A percentile compares a stretch with the other conserved stretches of the same genome.
These are phyloP conservation scores for Homarus gammarus DNA, from an alignment of 2,888 invertebrate species.

Conservation along the genomic window DNA sequence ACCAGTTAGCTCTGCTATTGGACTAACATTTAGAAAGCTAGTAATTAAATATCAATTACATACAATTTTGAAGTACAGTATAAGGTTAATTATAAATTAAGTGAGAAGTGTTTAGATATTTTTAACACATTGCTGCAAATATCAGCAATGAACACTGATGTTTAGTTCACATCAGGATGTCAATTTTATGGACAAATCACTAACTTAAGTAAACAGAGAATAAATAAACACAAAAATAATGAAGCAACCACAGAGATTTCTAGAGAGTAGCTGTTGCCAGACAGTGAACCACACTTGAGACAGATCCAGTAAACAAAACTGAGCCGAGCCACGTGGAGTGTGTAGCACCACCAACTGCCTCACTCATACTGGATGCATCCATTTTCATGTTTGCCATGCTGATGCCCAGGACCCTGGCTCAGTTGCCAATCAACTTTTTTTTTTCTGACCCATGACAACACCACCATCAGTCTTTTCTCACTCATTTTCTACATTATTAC, in stretches of 20 bases:
- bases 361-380: constrained; percentile 39
- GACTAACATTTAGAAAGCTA: not conserved
- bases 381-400: constrained; percentile 37
- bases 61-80: not conserved
- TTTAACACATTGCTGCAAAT: no score
- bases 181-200: no score
- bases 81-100: not conserved
- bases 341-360: constrained; percentile 43
- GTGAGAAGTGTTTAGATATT: no score
- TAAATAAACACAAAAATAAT: no score
- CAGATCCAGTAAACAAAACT: constrained; percentile 1
- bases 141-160: no score
- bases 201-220: no score
- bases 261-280: constrained; percentile 26
- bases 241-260: not conserved
- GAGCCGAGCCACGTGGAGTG: constrained; percentile 31
- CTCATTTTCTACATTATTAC: no score
- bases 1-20: not conserved
- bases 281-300: constrained; percentile 35
- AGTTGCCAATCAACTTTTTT: constrained; percentile 40
- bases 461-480: not conserved
- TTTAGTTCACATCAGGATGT: no score
- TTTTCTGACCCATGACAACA: not conserved
- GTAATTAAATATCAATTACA: not conserved
- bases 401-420: constrained; percentile 30